Evolutionary conservation across 2,888 invertebrate genomes (phyloP), one percentile per base, ranked within the genome.

Genomic region (Dynastes hyllus): DNA sequence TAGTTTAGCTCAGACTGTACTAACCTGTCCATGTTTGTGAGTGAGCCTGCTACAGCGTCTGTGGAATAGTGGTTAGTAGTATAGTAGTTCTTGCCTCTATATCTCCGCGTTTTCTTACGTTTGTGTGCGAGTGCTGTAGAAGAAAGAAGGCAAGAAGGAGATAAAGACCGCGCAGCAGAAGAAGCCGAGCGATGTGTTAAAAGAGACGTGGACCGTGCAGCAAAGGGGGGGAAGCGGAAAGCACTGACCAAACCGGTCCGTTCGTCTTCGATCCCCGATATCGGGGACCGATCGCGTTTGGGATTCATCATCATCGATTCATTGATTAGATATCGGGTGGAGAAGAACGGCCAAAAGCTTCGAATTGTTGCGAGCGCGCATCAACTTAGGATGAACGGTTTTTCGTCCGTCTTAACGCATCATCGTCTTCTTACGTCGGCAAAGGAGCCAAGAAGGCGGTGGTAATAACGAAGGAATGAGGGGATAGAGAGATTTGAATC

Each of bases 301-400:
- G 86, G 85, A 87, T 86, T 86, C 86, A 87, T 88, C 87, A 87
- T 87, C 87, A 73, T 73, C 73, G 88, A 88, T 88, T 87, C 88
- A 87, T 87, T 88, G 88, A 88, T 88, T 88, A 88, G 88, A 88
- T 88, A 87, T 86, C 86, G 83, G 84, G 37, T 2, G 40, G 65
- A 32, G 32, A n/a, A 45, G 67, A 45, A 11, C 45, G 37, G 55
- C 58, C 82, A 45, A 8, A 82, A 80, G 83, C 85, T 85, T 86
- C 86, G 85, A 86, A 87, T 85, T 86, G 85, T 86, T 85, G 85
- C 84, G 85, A 85, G 86, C 85, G 82, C 83, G 82, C 84, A 78
- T 75, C 75, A 37, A 75, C 51, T 75, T 75, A 66, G 45, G 11
- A 55, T 45, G 45, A 55, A 55, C 55, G 55, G 45, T 11, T 55